Evolutionary conservation across 2,888 invertebrate genomes (phyloP).

Genomic region (Drosophila histrio): DNA sequence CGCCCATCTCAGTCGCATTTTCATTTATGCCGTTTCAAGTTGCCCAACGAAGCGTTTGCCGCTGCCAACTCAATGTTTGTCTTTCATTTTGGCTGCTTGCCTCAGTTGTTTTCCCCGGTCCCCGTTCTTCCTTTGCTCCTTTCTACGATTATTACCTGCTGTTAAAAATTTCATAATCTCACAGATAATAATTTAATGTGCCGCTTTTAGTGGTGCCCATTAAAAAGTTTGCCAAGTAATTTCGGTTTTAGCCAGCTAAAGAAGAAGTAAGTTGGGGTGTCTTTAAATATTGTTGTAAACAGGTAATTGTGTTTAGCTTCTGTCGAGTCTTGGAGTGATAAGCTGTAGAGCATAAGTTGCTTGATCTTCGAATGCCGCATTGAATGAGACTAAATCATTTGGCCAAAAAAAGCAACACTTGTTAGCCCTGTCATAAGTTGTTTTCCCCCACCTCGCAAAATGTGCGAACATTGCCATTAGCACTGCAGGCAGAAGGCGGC

Average conservation of each 20-base stretch:
- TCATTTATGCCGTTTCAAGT: conserved; percentile 80
- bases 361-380: conserved; percentile 16
- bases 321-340: conserved; percentile 22
- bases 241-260: not conserved
- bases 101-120: not conserved
- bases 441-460: conserved; percentile 20
- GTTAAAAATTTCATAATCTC: conserved; percentile 77
- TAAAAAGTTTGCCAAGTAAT: conserved; percentile 74
- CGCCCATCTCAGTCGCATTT: conserved; percentile 4
- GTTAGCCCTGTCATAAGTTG: conserved; percentile 53
- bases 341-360: conserved; percentile 31
- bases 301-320: conserved; percentile 68
- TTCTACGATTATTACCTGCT: conserved; percentile 80
- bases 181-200: conserved; percentile 81
- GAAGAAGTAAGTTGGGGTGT: not conserved
- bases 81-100: conserved; percentile 58
- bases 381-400: conserved; percentile 48
- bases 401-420: conserved; percentile 38
- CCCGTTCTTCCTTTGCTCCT: conserved; percentile 23
- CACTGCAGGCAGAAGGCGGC: conserved; percentile 60
- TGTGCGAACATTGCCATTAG: conserved; percentile 75
- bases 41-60: conserved; percentile 68
- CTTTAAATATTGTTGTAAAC: conserved; percentile 69
- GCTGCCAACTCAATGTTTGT: conserved; percentile 62
- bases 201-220: conserved; percentile 70